These are phyloP conservation scores for Haliaeetus leucogaster DNA, from an alignment of 2,113 vertebrate species.

Conservation along the genomic window DNA sequence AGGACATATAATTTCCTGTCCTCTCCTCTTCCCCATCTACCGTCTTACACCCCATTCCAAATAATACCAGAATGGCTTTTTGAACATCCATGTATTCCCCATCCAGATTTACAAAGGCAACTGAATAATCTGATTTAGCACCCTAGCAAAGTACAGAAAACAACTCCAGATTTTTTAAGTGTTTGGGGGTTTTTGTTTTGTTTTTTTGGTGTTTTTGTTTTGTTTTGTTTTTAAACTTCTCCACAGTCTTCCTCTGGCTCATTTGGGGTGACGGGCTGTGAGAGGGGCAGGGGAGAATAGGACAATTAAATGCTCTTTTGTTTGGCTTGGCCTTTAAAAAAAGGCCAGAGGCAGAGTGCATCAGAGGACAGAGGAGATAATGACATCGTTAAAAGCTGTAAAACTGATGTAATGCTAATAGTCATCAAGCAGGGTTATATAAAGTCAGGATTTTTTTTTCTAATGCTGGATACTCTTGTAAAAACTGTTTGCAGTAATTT, in stretches of 20 bases:
- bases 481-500: slow-evolving; percentile 16
- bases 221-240: not conserved
- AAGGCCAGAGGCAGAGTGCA: not conserved
- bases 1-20: not conserved
- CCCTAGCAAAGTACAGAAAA: not conserved
- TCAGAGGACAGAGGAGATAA: slow-evolving; percentile 22
- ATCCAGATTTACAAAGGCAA: not conserved
- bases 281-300: not conserved
- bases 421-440: not conserved
- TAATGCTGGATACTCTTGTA: not conserved
- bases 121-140: not conserved
- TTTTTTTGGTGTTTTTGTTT: not conserved
- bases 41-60: not conserved
- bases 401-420: slow-evolving; percentile 1
- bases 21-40: not conserved
- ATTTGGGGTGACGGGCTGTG: not conserved
- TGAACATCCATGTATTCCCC: not conserved
- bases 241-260: not conserved
- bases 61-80: not conserved
- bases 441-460: not conserved
- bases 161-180: not conserved
- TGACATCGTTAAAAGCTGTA: slow-evolving; percentile 27
- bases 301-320: not conserved
- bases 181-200: not conserved
- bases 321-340: slow-evolving; percentile 1